Evolutionary conservation across 2,797 vertebrate species (phyloP).

Genomic region (Molossus alvarezi): DNA sequence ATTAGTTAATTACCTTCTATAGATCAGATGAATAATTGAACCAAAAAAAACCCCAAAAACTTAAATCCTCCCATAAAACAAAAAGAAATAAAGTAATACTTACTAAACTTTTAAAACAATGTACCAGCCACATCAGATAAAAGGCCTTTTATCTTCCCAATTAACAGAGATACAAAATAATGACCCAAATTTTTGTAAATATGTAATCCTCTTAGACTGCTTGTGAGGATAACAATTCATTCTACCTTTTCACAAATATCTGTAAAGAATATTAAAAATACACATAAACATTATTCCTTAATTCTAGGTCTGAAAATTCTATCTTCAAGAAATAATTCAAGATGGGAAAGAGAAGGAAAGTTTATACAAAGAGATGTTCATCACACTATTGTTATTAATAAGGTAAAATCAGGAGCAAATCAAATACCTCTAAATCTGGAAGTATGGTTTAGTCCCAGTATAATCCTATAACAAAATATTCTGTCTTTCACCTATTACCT

Average conservation of each 20-base stretch:
- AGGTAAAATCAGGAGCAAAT: neutral
- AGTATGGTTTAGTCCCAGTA: neutral
- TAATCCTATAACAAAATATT: neutral
- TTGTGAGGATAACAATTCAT: neutral
- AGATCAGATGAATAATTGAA: neutral
- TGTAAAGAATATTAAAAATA: neutral
- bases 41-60: neutral
- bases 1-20: neutral
- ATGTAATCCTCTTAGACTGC: neutral
- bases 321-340: neutral
- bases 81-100: neutral
- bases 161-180: neutral
- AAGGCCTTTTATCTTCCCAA: neutral
- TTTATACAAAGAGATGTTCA: neutral
- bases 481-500: neutral
- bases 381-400: neutral
- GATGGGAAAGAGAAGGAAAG: neutral
- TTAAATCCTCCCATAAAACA: neutral
- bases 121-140: neutral
- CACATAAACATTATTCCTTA: neutral
- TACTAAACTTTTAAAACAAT: constrained; percentile 4
- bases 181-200: neutral
- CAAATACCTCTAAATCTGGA: neutral
- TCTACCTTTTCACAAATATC: constrained; percentile 3
- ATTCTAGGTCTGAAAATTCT: neutral